These are phyloP conservation scores for Pipa parva DNA, from an alignment of 2,113 vertebrate genomes.

Conservation along the genomic window DNA sequence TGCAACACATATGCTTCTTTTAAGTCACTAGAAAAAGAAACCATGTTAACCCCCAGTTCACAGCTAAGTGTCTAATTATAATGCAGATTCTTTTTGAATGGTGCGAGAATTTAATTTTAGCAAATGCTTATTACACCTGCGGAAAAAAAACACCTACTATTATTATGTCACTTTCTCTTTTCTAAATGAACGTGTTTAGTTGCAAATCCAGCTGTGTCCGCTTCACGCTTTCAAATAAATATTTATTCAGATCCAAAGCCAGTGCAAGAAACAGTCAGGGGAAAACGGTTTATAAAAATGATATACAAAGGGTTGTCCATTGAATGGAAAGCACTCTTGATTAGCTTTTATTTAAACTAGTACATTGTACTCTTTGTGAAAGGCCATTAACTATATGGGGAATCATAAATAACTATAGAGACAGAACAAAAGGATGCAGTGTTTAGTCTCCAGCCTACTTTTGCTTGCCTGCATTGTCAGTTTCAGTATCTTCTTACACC, in stretches of 20 bases:
- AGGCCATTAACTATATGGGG: background rate
- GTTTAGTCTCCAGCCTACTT: background rate
- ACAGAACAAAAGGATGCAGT: background rate
- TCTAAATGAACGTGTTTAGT: constrained; percentile 28
- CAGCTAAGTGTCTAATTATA: background rate
- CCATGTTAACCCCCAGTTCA: background rate
- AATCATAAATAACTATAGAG: background rate
- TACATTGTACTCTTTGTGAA: background rate
- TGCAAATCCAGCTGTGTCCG: constrained; percentile 32
- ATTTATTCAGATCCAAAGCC: constrained; percentile 27
- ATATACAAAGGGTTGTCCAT: background rate
- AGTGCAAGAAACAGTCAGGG: background rate
- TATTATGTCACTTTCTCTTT: constrained; percentile 22
- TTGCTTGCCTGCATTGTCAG: background rate
- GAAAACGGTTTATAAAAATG: background rate
- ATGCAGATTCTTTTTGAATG: background rate
- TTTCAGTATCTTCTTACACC: background rate
- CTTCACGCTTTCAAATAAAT: constrained; percentile 33
- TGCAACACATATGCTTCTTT: background rate
- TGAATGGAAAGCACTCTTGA: background rate
- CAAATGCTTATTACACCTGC: background rate
- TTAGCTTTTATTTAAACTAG: background rate
- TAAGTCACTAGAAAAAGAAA: background rate
- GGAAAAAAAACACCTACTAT: constrained; percentile 9
- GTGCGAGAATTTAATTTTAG: constrained; percentile 7